A percentile compares a stretch with the other conserved stretches of the same genome.
phyloP scores from a whole-genome alignment of 2,113 vertebrate species.

The Plestiodon gilberti region DNA sequence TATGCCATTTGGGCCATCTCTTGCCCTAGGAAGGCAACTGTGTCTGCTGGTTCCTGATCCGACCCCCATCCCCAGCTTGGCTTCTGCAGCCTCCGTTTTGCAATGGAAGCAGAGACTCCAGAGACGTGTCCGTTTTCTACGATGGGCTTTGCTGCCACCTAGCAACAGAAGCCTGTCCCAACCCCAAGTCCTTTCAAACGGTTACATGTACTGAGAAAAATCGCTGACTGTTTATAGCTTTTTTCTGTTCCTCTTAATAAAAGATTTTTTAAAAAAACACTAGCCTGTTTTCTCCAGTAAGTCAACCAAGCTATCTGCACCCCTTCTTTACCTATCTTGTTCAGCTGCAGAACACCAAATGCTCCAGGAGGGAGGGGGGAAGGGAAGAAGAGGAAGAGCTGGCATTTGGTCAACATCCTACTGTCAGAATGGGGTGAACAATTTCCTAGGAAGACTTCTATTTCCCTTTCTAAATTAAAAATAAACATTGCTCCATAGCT shows the following conservation, averaged over 20 bases:
- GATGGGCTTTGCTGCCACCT: constrained; percentile 21
- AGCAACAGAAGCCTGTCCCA: neutral
- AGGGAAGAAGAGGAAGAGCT: no score
- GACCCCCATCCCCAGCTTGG: rapidly evolving
- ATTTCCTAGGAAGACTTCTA: no score
- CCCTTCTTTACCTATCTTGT: neutral
- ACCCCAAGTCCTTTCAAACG: neutral
- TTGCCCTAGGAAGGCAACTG: neutral
- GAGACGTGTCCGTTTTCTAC: neutral
- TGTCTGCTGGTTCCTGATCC: neutral
- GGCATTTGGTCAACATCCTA: no score
- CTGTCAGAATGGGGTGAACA: no score
- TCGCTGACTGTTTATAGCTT: constrained; percentile 48
- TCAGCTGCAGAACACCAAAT: no score
- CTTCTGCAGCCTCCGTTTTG: neutral
- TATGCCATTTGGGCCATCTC: neutral
- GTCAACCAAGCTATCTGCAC: no score
- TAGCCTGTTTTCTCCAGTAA: neutral
- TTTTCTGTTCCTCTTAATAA: constrained; percentile 54
- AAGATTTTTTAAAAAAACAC: constrained; percentile 39
- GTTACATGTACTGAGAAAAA: neutral
- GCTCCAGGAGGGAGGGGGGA: no score
- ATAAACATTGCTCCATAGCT: no score
- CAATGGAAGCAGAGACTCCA: neutral
- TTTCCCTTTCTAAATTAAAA: no score